phyloP scores from a whole-genome alignment of 2,113 vertebrate genomes.

The Etheostoma spectabile region DNA sequence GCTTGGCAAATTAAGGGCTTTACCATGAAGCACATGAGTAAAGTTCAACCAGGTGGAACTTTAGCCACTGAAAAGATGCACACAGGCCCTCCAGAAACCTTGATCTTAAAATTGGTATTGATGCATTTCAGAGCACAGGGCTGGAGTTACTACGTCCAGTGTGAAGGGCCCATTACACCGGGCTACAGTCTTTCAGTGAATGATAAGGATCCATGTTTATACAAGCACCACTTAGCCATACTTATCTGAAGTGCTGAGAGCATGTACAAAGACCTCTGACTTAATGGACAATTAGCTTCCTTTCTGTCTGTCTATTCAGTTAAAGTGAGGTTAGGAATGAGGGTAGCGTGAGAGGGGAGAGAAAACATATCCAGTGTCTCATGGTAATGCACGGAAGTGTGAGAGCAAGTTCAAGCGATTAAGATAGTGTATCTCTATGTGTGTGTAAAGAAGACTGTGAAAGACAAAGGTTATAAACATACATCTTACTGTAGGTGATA shows the following conservation, averaged over 20 bases:
- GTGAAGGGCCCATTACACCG: constrained; percentile 51
- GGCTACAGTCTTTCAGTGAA: constrained; percentile 44
- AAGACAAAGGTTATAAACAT: not conserved
- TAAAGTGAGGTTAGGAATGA: constrained; percentile 34
- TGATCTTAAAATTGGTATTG: constrained; percentile 12
- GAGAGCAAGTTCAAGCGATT: not conserved
- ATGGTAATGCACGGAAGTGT: constrained; percentile 37
- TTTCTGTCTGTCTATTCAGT: constrained; percentile 39
- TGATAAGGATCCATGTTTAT: constrained; percentile 78
- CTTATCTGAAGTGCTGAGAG: constrained; percentile 75
- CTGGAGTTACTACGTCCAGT: constrained; percentile 9
- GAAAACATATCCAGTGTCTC: constrained; percentile 65
- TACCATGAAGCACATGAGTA: not conserved
- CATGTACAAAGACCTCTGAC: constrained; percentile 68
- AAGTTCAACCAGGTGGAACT: not conserved
- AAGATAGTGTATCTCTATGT: not conserved
- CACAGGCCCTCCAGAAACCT: constrained; percentile 6
- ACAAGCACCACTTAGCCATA: constrained; percentile 67
- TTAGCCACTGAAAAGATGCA: not conserved
- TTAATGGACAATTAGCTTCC: constrained; percentile 72
- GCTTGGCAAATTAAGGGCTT: not conserved
- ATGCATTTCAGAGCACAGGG: constrained; percentile 6
- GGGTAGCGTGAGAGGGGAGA: constrained; percentile 63
- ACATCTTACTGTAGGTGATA: not conserved
- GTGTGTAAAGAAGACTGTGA: not conserved